Conservation (phyloP, 2,888 invertebrate genomes). For the Aporophyla nigra region DNA sequence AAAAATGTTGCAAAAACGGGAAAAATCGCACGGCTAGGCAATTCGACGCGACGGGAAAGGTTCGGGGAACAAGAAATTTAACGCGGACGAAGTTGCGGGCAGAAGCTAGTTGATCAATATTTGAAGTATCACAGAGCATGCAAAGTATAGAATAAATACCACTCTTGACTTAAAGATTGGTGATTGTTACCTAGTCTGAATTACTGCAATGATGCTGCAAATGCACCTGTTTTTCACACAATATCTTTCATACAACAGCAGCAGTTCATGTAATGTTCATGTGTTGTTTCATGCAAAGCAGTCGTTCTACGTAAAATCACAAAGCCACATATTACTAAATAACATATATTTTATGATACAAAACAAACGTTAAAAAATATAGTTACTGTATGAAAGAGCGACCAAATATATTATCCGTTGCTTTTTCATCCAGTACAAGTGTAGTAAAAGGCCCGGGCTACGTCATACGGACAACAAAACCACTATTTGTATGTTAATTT, state of each 20-base stretch:
- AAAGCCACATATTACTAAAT: not conserved
- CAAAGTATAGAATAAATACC: not conserved
- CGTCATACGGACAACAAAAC: conserved; percentile 70
- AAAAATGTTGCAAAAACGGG: too few species aligned
- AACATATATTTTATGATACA: not conserved
- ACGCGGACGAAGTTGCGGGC: too few species aligned
- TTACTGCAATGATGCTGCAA: not conserved
- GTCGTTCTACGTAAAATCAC: not conserved
- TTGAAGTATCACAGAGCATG: not conserved
- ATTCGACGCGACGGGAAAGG: too few species aligned
- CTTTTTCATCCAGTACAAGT: conserved; percentile 75
- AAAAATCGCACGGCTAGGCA: too few species aligned
- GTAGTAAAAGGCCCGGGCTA: conserved; percentile 77
- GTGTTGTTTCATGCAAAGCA: too few species aligned
- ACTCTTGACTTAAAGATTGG: not conserved
- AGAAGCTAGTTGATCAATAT: too few species aligned
- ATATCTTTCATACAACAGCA: not conserved
- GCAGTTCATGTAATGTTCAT: too few species aligned
- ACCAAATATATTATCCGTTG: conserved; percentile 54
- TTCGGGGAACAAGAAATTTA: too few species aligned
- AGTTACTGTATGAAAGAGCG: conserved; percentile 23
- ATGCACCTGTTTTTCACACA: not conserved
- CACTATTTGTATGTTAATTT: conserved; percentile 83
- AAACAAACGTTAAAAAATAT: conserved; percentile 23
- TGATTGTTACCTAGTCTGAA: not conserved